Conservation (phyloP, 2,888 invertebrate species). For the Epiblema foenella region DNA sequence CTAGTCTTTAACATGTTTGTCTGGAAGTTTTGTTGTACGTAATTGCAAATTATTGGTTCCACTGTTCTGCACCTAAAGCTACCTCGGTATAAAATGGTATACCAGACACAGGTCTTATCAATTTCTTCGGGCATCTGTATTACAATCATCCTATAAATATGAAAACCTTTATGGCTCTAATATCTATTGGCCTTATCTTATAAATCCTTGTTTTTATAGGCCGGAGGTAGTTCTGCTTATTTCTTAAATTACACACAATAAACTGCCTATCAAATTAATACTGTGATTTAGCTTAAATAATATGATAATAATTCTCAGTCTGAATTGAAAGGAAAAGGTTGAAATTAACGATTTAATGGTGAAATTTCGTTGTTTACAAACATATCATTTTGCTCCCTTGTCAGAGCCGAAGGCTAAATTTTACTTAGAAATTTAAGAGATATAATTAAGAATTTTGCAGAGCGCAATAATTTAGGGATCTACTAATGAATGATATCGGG, state of each 20-base stretch:
- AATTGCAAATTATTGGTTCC: neutral
- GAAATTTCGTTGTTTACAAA: slow-evolving; percentile 78
- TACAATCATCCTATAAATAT: neutral
- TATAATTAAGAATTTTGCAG: slow-evolving; percentile 84
- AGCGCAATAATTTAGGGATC: slow-evolving; percentile 82
- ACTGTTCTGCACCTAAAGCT: neutral
- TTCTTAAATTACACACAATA: neutral
- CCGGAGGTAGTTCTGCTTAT: slow-evolving; percentile 3
- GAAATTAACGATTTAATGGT: slow-evolving; percentile 74
- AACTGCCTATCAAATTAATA: slow-evolving; percentile 29
- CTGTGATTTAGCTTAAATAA: slow-evolving; percentile 46
- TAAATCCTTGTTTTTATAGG: neutral
- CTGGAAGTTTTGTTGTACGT: neutral
- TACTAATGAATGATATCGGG: slow-evolving; percentile 83
- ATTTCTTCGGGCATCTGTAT: neutral
- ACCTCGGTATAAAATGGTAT: neutral
- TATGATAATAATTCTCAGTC: slow-evolving; percentile 61
- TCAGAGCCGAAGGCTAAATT: slow-evolving; percentile 77
- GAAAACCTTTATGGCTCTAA: neutral
- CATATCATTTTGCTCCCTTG: slow-evolving; percentile 82
- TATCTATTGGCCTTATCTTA: slow-evolving; percentile 1
- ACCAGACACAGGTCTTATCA: neutral
- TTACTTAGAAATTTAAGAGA: slow-evolving; percentile 84
- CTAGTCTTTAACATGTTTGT: slow-evolving; percentile 31
- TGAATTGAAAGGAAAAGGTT: slow-evolving; percentile 30